Evolutionary conservation across 2,113 vertebrate genomes (phyloP).

Genomic region (Hydropotes inermis): DNA sequence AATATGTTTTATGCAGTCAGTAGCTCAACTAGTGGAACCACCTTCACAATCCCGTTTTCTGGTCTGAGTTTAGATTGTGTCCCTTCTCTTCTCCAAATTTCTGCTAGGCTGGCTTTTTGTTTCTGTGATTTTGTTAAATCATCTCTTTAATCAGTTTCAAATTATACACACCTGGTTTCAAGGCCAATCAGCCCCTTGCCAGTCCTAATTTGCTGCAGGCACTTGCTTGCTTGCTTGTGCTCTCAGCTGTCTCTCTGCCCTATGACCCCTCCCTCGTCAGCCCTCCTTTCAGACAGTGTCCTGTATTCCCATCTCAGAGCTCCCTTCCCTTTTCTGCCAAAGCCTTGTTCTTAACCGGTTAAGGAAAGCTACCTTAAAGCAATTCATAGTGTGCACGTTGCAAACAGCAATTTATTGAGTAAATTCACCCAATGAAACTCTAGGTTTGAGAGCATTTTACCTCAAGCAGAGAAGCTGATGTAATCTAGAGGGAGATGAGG

Average conservation of each 20-base stretch:
- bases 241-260: neutral
- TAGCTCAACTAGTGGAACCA: neutral
- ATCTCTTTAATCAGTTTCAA: neutral
- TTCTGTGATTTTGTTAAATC: neutral
- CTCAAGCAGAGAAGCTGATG: neutral
- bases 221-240: neutral
- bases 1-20: neutral
- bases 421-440: neutral
- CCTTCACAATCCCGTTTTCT: neutral
- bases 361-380: neutral
- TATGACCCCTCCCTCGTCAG: fast-evolving
- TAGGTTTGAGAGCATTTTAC: neutral
- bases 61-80: neutral
- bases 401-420: neutral
- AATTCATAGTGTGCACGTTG: neutral
- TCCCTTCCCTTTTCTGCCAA: neutral
- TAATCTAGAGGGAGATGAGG: neutral
- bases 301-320: neutral
- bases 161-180: neutral
- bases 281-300: neutral
- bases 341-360: neutral
- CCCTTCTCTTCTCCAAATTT: neutral
- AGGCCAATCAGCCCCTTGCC: neutral
- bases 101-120: neutral
- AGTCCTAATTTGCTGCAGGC: neutral